Conservation (phyloP, 2,113 vertebrate genomes). For the Eidolon helvum region DNA sequence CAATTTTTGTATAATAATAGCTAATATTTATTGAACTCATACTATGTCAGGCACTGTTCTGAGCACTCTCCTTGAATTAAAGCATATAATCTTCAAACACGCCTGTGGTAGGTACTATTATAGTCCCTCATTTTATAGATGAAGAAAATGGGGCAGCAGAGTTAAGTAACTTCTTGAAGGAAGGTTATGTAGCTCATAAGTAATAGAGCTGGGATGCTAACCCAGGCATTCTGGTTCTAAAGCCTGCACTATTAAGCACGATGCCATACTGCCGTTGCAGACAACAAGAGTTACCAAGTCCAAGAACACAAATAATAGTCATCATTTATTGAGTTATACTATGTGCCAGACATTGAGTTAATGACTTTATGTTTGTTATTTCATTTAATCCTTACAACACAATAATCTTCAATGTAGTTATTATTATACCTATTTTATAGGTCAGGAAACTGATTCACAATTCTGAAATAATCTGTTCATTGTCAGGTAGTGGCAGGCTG, state of each 20-base stretch:
- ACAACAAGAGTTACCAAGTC: not conserved
- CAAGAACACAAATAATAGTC: not conserved
- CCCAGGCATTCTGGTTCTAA: not conserved
- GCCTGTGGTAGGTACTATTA: not conserved
- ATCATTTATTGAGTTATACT: not conserved
- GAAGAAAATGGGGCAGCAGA: not conserved
- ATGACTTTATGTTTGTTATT: not conserved
- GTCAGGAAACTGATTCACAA: not conserved
- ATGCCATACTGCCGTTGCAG: not conserved
- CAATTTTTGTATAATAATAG: not conserved
- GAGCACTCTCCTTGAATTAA: not conserved
- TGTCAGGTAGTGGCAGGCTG: not conserved
- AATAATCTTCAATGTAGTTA: not conserved
- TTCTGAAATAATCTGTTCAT: not conserved
- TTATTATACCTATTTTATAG: not conserved
- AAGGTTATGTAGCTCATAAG: not conserved
- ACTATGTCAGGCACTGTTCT: not conserved
- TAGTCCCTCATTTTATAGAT: not conserved
- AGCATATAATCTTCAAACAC: not conserved
- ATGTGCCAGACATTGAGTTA: not conserved
- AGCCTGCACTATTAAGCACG: not conserved
- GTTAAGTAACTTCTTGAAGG: not conserved
- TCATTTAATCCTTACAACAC: not conserved
- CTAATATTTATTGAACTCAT: not conserved
- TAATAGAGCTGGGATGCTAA: not conserved